phyloP scores from a whole-genome alignment of 2,888 invertebrate species.

The Drosophila heteroneura region DNA sequence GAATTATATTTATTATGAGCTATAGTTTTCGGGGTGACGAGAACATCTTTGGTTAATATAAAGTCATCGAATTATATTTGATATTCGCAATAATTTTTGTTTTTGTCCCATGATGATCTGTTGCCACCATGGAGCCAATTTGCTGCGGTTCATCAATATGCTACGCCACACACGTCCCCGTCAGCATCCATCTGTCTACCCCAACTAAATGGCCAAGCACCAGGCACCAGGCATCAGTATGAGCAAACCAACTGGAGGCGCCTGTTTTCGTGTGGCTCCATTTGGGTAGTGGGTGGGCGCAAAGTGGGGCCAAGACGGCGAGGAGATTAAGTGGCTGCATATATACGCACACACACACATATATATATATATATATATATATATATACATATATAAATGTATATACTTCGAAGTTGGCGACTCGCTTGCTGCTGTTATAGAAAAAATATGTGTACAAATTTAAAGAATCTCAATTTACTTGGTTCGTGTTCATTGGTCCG shows the following conservation, averaged over 20 bases:
- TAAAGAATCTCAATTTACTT: constrained; percentile 80
- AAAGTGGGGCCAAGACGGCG: constrained; percentile 31
- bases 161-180: constrained; percentile 59
- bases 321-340: constrained; percentile 76
- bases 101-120: constrained; percentile 52
- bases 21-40: not conserved
- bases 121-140: constrained; percentile 73
- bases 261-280: constrained; percentile 39
- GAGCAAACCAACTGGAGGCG: constrained; percentile 29
- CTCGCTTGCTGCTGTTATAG: constrained; percentile 45
- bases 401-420: constrained; percentile 32
- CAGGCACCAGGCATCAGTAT: constrained; percentile 16
- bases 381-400: not conserved
- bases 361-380: not conserved
- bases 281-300: not conserved
- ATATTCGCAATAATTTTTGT: not conserved
- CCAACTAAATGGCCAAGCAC: constrained; percentile 51
- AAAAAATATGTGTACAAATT: constrained; percentile 80
- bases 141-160: constrained; percentile 82
- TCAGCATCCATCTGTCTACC: constrained; percentile 43
- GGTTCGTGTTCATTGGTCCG: constrained; percentile 72
- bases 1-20: not conserved
- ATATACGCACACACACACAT: constrained; percentile 51
- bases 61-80: no score
- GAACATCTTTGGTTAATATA: not conserved